These are phyloP conservation scores for Sarotherodon lohbergeri DNA, from an alignment of 2,113 vertebrate species.

Conservation along the genomic window DNA sequence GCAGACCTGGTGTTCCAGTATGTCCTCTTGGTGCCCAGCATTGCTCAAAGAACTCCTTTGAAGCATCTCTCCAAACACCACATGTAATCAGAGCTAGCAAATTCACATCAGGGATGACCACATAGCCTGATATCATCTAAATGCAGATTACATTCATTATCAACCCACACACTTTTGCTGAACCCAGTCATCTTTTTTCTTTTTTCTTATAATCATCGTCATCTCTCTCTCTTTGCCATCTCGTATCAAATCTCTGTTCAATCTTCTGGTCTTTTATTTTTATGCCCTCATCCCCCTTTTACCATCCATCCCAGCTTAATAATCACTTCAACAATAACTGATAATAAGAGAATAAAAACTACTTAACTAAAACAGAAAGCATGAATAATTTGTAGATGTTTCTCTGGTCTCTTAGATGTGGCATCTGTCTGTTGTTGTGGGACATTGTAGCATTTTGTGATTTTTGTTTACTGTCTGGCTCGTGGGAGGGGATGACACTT, in stretches of 20 bases:
- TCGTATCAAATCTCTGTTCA: slow-evolving; percentile 7
- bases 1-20: not conserved
- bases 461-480: slow-evolving; percentile 25
- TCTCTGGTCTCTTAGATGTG: slow-evolving; percentile 13
- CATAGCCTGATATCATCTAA: slow-evolving; percentile 38
- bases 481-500: not conserved
- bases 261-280: not conserved
- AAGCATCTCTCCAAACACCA: not conserved
- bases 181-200: slow-evolving; percentile 1
- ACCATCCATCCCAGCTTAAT: not conserved
- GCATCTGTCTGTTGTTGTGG: slow-evolving; percentile 7
- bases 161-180: slow-evolving; percentile 14
- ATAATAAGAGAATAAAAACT: slow-evolving; percentile 15
- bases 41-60: not conserved
- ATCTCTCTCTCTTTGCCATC: not conserved
- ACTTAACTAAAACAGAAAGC: slow-evolving; percentile 9
- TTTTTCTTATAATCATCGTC: not conserved
- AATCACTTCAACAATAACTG: slow-evolving; percentile 25
- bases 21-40: not conserved
- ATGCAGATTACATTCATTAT: slow-evolving; percentile 55
- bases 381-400: slow-evolving; percentile 24
- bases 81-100: slow-evolving; percentile 2
- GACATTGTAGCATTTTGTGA: slow-evolving; percentile 8
- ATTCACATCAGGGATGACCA: slow-evolving; percentile 34
- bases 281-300: not conserved